A percentile compares a stretch with the other conserved stretches of the same genome.
Conservation (phyloP, 2,888 invertebrate genomes). For the Brachycybe producta region DNA sequence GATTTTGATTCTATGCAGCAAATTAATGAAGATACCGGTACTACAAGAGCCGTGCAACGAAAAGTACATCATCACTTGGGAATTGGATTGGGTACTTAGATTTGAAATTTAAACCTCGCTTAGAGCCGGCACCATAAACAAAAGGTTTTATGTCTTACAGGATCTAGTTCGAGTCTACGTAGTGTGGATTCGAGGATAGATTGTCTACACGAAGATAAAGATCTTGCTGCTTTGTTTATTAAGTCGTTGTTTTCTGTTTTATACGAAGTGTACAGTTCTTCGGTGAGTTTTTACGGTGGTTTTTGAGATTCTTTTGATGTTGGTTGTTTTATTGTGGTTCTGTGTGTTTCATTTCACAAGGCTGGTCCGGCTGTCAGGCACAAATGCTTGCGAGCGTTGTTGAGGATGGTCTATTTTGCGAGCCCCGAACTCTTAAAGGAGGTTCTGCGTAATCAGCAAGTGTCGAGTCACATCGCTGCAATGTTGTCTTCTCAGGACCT, state of each 20-base stretch:
- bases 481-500: conserved; percentile 97
- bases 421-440: conserved; percentile 66
- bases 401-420: conserved; percentile 93
- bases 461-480: conserved; percentile 92
- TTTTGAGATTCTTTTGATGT: conserved; percentile 6
- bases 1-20: conserved; percentile 97
- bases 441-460: conserved; percentile 55
- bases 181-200: conserved; percentile 51
- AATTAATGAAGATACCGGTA: conserved; percentile 95
- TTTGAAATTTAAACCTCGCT: not conserved
- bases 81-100: conserved; percentile 13
- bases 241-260: conserved; percentile 82
- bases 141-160: no score
- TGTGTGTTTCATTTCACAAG: conserved; percentile 25
- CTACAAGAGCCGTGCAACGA: conserved; percentile 79
- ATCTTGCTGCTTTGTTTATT: conserved; percentile 52
- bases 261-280: conserved; percentile 96
- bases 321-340: not conserved
- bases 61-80: conserved; percentile 37
- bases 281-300: conserved; percentile 37
- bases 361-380: conserved; percentile 95
- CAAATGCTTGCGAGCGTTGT: conserved; percentile 86
- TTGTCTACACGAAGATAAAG: conserved; percentile 54
- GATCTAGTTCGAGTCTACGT: conserved; percentile 21
- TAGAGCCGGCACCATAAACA: no score